Conservation (phyloP, 2,888 invertebrate species). For the Drosophila parthenogenetica region DNA sequence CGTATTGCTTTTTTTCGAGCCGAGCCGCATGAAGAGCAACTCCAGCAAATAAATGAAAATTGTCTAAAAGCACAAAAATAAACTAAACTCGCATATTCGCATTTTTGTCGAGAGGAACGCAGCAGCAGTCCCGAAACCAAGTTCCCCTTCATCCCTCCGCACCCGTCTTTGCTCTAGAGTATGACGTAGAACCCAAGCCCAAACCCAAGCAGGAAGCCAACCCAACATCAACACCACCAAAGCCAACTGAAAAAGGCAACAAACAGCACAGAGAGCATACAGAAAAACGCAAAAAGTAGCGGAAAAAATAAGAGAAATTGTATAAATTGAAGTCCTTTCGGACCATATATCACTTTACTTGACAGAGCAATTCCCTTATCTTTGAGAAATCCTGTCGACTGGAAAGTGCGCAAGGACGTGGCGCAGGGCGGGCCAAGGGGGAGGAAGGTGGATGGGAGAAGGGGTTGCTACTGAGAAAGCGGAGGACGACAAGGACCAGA, state of each 20-base stretch:
- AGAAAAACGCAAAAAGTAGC: conserved; percentile 81
- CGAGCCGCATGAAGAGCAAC: conserved; percentile 35
- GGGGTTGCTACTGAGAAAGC: conserved; percentile 19
- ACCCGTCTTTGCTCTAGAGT: neutral
- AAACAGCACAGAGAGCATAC: conserved; percentile 59
- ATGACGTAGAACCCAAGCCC: conserved; percentile 17
- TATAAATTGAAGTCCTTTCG: conserved; percentile 86
- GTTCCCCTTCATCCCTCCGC: neutral
- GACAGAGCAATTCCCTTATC: conserved; percentile 89
- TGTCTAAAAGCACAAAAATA: conserved; percentile 79
- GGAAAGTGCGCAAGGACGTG: conserved; percentile 82
- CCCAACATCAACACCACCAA: conserved; percentile 53
- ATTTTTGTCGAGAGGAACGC: conserved; percentile 78
- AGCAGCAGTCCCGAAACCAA: conserved; percentile 54
- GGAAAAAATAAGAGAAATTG: conserved; percentile 84
- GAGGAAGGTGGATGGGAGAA: neutral
- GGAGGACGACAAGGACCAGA: conserved; percentile 53
- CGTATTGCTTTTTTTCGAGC: conserved; percentile 72
- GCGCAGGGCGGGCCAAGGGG: conserved; percentile 29
- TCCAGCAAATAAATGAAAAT: conserved; percentile 78
- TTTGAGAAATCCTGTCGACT: conserved; percentile 85
- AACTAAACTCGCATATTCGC: conserved; percentile 83
- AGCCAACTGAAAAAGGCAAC: conserved; percentile 68
- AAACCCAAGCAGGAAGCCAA: conserved; percentile 24
- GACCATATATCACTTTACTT: conserved; percentile 89